Base-by-base conservation (phyloP, 2,113 vertebrate species). In the Galemys pyrenaicus region DNA sequence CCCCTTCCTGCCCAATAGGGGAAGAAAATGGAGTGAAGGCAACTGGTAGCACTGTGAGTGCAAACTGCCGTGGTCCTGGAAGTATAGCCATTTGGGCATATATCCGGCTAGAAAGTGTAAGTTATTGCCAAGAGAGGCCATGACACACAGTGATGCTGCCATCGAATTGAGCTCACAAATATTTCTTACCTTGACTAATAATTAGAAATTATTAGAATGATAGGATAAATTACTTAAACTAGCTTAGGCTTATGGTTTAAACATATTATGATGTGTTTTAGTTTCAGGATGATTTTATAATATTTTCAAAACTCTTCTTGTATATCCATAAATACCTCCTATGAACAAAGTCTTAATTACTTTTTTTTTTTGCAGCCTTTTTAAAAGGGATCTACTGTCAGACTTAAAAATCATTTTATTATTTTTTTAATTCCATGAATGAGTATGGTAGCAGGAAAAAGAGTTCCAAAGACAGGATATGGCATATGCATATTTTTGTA, bases 221-320 rank as follows among this genome's bases (percentile, higher is more conserved):
- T 20, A 51, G 17, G 16, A 74, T 58, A 35, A 88, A 58, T n/a
- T 8, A 24, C 6, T 56, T 75, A 74, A 19, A 20, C 17, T 26
- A 4, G 0, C 11, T 12, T 70, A 51, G 46, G 35, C 74, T 9
- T 73, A 46, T 73, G 80, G 75, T 11, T 91, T 87, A 58, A 64
- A 3, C 0, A 64, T 37, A 84, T 81, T 92, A 26, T 91, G 24
- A 51, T 74, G 37, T 44, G 32, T 64, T 82, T 73, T 78, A 56
- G 4, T 82, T 51, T 54, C 3, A 35, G 16, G 82, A 77, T 67
- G 15, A 51, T 37, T 73, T 54, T 89, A 82, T 3, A 46, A n/a
- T 39, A 12, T 82, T 49, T 94, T 91, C 32, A 67, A 15, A n/a
- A 8, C 70, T 37, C 70, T 92, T 81, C 49, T 46, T 87, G 4